These are phyloP conservation scores for Cyanistes caeruleus DNA, from an alignment of 2,113 vertebrate species.

Conservation along the genomic window DNA sequence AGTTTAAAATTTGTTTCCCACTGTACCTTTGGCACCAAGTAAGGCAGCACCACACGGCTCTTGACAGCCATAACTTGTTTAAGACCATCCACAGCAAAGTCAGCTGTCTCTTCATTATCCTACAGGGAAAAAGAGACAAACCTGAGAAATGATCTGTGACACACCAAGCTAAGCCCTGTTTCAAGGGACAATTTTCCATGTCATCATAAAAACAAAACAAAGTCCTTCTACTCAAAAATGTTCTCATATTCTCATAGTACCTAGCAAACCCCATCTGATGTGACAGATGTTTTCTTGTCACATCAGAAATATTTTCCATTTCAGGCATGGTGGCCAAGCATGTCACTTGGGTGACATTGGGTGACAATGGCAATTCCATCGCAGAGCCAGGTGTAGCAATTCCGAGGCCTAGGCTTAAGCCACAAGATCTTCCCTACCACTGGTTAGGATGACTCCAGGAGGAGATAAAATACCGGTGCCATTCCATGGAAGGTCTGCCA, in stretches of 20 bases:
- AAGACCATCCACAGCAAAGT: constrained; percentile 94
- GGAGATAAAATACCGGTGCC: background rate
- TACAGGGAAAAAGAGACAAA: constrained; percentile 36
- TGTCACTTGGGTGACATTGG: too few relatives aligned
- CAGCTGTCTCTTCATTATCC: constrained; percentile 87
- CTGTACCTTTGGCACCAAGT: constrained; percentile 94
- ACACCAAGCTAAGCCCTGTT: background rate
- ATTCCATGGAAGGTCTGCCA: background rate
- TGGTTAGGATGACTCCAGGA: background rate
- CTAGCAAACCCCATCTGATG: background rate
- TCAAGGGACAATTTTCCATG: background rate
- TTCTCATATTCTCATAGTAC: background rate
- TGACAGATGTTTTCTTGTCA: background rate
- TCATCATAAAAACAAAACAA: background rate
- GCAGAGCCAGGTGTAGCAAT: background rate
- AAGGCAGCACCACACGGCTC: constrained; percentile 96
- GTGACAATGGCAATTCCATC: background rate
- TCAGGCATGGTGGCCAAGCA: background rate
- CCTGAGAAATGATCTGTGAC: background rate
- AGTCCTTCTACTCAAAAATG: background rate
- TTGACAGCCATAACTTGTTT: constrained; percentile 99
- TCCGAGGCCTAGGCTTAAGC: background rate
- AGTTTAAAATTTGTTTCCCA: background rate
- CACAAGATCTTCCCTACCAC: background rate
- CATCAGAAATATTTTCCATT: background rate